Conservation (phyloP, 2,888 invertebrate genomes). For the Sarcophaga subvicina region DNA sequence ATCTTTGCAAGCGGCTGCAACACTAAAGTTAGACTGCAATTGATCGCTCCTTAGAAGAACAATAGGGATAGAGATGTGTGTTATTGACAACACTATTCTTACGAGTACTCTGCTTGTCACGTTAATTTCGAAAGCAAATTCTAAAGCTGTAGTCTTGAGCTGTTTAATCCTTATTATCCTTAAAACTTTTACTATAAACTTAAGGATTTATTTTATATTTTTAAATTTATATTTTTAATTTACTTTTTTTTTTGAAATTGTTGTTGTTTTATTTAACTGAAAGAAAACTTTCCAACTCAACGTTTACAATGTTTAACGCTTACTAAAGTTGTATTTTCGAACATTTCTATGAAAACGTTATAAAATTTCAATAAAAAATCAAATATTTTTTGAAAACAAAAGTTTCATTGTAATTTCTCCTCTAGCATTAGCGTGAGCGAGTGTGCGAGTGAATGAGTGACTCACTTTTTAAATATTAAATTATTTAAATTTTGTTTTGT, state of each 20-base stretch:
- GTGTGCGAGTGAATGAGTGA: not conserved
- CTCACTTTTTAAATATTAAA: conserved; percentile 10
- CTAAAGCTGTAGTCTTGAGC: too few relatives aligned
- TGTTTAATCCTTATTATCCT: too few relatives aligned
- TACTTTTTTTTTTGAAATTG: not conserved
- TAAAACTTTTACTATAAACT: too few relatives aligned
- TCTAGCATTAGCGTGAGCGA: not conserved
- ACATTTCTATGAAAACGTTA: not conserved
- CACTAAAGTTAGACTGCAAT: too few relatives aligned
- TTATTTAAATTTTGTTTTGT: not conserved
- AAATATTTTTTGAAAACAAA: not conserved
- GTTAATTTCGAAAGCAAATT: too few relatives aligned
- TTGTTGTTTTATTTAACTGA: not conserved
- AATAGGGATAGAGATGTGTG: too few relatives aligned
- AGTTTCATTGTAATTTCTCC: conserved; percentile 55
- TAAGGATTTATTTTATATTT: not conserved
- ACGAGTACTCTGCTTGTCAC: too few relatives aligned
- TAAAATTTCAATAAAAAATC: not conserved
- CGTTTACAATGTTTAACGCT: conserved; percentile 50
- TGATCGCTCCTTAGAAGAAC: too few relatives aligned
- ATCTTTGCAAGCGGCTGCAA: too few relatives aligned
- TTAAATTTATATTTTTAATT: not conserved
- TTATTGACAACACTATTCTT: too few relatives aligned
- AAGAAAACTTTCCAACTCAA: conserved; percentile 27
- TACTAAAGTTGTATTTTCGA: conserved; percentile 49